Evolutionary conservation across 1,140 invertebrate species (phyloP).

Genomic region (Drosophila suzukii): DNA sequence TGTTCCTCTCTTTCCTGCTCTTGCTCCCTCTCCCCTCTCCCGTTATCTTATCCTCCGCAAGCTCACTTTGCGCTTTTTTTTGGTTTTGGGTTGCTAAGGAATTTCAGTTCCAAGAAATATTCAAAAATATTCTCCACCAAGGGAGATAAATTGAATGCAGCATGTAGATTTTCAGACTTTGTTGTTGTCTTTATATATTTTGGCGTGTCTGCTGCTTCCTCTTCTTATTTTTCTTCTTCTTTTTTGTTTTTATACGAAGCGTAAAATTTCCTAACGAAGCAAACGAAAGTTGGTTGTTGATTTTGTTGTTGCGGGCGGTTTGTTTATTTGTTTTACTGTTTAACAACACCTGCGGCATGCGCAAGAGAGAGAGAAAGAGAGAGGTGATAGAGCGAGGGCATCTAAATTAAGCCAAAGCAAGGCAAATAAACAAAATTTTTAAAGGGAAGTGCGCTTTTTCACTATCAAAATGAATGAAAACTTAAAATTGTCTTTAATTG

Average conservation of each 20-base stretch:
- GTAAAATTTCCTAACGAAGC: constrained; percentile 80
- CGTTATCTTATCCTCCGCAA: constrained; percentile 4
- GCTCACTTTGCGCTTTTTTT: constrained; percentile 24
- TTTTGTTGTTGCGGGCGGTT: constrained; percentile 55
- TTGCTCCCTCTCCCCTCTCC: not conserved
- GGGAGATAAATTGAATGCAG: constrained; percentile 79
- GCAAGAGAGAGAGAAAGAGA: constrained; percentile 8
- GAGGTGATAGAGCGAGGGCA: constrained; percentile 16
- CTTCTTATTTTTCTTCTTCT: constrained; percentile 33
- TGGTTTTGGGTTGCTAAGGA: constrained; percentile 53
- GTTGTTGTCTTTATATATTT: constrained; percentile 33
- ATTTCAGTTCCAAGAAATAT: constrained; percentile 80
- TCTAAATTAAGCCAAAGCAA: constrained; percentile 74
- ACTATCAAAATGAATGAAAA: constrained; percentile 19
- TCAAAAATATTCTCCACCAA: constrained; percentile 77
- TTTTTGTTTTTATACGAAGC: constrained; percentile 63
- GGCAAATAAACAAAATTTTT: constrained; percentile 71
- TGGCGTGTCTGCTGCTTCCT: constrained; percentile 27
- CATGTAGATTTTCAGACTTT: constrained; percentile 56
- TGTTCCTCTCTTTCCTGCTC: constrained; percentile 43
- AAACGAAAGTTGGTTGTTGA: constrained; percentile 72
- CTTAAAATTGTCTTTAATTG: constrained; percentile 51
- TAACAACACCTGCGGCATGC: constrained; percentile 77
- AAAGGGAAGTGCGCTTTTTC: constrained; percentile 28
- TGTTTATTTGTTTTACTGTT: constrained; percentile 80